Evolutionary conservation across 2,888 invertebrate species (phyloP), one percentile per base, ranked within the genome.

Genomic region (Drosophila subquinaria): DNA sequence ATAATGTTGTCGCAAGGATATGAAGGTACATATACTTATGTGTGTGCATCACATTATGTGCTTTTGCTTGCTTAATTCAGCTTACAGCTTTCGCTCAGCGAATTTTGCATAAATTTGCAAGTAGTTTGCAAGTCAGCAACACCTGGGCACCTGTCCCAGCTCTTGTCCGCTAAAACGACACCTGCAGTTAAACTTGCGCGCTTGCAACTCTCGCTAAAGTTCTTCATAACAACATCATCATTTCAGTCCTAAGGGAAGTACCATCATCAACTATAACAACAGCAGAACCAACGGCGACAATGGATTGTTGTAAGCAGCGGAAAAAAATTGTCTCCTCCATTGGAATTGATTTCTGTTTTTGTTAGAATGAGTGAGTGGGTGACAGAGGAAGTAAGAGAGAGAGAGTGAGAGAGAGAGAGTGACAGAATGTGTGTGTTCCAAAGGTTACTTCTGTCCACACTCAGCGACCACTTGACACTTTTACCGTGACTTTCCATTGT

Each of bases 101-200:
- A 75, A 64, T 68, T 70, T 79, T 83, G 85, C 79, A 85, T 88
- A 88, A 88, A 88, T 85, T 85, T 88, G 81, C 76, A 81, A 88
- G 65, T 63, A 83, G 81, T 87, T 81, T 73, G 79, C 85, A 79
- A 83, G 76, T 88, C 87, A 88, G 72, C 79, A 66, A 57, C 35
- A 48, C 17, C 52, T 42, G 38, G 48, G 20, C 45, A 53, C 17
- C 15, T 56, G 40, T 65, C 15, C 42, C 33, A 40, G 23, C 8
- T 23, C 9, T 15, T 42, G 17, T 43, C 51, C 36, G 56, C 57
- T 35, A 45, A 45, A 50, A 38, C 48, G 47, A 51, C 79, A 62
- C 63, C 68, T 59, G 47, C 43, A 53, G 51, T 53, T 47, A 36
- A 69, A 52, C 20, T 59, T 55, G 33, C 10, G 43, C 40, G 56